These are phyloP conservation scores for Pherbina coryleti DNA, from an alignment of 2,888 invertebrate genomes.

Conservation along the genomic window DNA sequence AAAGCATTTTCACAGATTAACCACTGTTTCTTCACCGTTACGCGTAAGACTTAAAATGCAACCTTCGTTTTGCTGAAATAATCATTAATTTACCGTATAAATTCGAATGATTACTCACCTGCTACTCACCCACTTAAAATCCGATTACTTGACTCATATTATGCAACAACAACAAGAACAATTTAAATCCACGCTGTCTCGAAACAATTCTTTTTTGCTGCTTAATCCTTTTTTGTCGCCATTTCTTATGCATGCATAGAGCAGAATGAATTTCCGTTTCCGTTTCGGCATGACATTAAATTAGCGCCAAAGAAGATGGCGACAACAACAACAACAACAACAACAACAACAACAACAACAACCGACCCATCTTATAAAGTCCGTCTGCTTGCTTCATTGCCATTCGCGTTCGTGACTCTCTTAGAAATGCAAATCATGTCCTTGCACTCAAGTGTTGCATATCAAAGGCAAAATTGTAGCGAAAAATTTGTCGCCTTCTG, in stretches of 20 bases:
- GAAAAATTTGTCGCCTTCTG: slow-evolving; percentile 14
- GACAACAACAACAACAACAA: background rate
- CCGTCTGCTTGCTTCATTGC: background rate
- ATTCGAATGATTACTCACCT: no score
- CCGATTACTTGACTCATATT: no score
- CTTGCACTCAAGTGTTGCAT: slow-evolving; percentile 38
- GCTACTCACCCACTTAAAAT: no score
- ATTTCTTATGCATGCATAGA: slow-evolving; percentile 19
- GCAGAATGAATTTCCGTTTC: background rate
- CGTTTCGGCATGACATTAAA: slow-evolving; percentile 17
- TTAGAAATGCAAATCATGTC: slow-evolving; percentile 35
- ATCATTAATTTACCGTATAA: no score
- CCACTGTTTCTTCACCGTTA: no score
- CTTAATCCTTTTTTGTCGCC: slow-evolving; percentile 10
- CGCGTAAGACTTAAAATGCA: no score
- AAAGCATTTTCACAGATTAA: no score
- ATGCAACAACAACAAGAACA: no score
- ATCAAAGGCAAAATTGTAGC: slow-evolving; percentile 18
- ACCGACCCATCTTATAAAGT: background rate
- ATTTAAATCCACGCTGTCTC: background rate
- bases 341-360: background rate
- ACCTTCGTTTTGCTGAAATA: no score
- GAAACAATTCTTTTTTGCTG: background rate
- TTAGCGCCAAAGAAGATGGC: slow-evolving; percentile 1
- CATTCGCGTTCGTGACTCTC: background rate